A percentile compares a stretch with the other conserved stretches of the same genome.
phyloP scores from a whole-genome alignment of 1,140 invertebrate species.

The Copidosoma floridanum region DNA sequence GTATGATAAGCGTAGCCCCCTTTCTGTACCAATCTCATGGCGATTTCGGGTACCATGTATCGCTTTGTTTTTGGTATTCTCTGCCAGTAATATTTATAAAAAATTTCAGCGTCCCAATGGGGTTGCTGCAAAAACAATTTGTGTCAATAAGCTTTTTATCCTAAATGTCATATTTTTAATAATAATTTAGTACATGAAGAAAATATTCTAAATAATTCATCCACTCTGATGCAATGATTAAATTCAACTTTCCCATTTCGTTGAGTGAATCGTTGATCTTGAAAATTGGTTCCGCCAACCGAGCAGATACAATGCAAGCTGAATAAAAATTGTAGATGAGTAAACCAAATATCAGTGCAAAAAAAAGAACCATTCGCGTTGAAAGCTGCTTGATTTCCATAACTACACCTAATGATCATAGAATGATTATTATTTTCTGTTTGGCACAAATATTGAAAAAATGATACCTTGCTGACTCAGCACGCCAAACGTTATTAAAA shows the following conservation, averaged over 20 bases:
- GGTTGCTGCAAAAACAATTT: constrained; percentile 7
- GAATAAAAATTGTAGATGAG: constrained; percentile 48
- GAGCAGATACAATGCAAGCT: constrained; percentile 43
- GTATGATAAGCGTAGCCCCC: constrained; percentile 35
- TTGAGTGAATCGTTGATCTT: constrained; percentile 49
- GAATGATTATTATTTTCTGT: not conserved
- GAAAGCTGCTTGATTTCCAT: not conserved
- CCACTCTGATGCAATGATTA: constrained; percentile 41
- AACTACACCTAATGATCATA: not conserved
- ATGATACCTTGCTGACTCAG: constrained; percentile 14
- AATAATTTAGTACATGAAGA: too few species aligned
- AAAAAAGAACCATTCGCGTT: constrained; percentile 36
- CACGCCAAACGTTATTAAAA: not conserved
- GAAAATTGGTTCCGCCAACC: constrained; percentile 41
- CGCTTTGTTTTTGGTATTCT: constrained; percentile 20
- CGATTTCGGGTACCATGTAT: constrained; percentile 23
- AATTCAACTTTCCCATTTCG: constrained; percentile 35
- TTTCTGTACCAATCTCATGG: constrained; percentile 20
- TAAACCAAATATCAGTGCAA: constrained; percentile 38
- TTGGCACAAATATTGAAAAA: not conserved
- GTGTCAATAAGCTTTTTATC: not conserved
- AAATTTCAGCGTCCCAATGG: constrained; percentile 24
- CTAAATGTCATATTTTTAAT: constrained; percentile 18
- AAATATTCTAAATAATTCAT: constrained; percentile 39
- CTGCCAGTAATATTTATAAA: constrained; percentile 17